phyloP scores from a whole-genome alignment of 2,888 invertebrate genomes.

The Hemicrepidius hirtus region DNA sequence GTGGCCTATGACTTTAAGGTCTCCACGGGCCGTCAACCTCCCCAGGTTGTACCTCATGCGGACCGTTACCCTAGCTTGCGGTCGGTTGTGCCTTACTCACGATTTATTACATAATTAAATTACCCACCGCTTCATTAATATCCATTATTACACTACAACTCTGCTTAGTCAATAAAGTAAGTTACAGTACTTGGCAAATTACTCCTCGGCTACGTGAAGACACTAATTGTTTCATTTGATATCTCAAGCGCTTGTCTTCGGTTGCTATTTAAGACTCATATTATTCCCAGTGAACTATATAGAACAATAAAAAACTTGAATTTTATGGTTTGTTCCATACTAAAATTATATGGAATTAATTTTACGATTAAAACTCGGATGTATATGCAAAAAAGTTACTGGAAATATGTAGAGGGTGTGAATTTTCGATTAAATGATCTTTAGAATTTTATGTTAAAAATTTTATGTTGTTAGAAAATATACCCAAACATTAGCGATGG shows the following conservation, averaged over 20 bases:
- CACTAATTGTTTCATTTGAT: conserved; percentile 46
- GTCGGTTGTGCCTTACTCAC: conserved; percentile 56
- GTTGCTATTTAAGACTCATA: no score
- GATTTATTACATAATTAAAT: conserved; percentile 66
- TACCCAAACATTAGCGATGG: no score
- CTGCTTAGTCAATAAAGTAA: conserved; percentile 60
- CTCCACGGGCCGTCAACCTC: conserved; percentile 48
- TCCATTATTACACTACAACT: conserved; percentile 63
- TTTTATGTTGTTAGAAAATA: no score
- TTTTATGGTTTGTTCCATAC: no score
- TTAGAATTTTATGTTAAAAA: no score
- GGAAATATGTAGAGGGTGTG: no score
- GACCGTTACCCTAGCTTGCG: conserved; percentile 56
- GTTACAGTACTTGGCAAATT: conserved; percentile 52
- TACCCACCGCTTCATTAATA: conserved; percentile 65
- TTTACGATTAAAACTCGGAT: no score
- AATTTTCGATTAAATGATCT: no score
- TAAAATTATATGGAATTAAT: no score
- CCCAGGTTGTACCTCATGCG: conserved; percentile 52
- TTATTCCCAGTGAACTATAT: no score
- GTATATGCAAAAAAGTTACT: no score
- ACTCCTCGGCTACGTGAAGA: conserved; percentile 42
- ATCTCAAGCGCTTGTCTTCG: neutral
- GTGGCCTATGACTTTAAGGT: conserved; percentile 43
- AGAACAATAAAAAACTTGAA: no score